Base-by-base conservation (phyloP, 1,140 invertebrate genomes). In the Myzus persicae region DNA sequence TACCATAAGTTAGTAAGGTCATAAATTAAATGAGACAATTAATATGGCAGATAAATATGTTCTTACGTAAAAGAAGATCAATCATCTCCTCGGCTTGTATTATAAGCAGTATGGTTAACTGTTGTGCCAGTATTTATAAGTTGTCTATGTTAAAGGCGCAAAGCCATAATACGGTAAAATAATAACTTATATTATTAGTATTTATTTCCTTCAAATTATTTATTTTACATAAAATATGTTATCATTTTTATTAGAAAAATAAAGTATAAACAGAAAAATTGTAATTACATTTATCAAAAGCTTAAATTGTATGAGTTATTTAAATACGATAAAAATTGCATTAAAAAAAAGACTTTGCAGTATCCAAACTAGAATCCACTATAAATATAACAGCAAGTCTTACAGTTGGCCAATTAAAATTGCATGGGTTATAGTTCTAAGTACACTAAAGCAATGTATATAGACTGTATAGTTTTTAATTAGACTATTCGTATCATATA, bases 321-420 rank as follows among this genome's bases (percentile, higher is more conserved):
- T 36, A n/a, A 76, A n/a, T n/a, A 18, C 14, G 4, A 76, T 76
- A n/a, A 76, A 76, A 76, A 76, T n/a, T 14, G 31, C 31, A n/a
- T 24, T 40, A 31, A 85, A 84, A 84, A 42, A 84, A 40, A 40
- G 26, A 82, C 20, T 22, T 4, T n/a, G 26, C 22, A 44, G 40
- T 44, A 1, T 18, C n/a, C 31, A 84, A n/a, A 42, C 14, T 89
- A 51, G n/a, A 51, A 89, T 89, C 20, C 24, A 54, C 48, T 89
- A 89, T 89, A 89, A 89, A 89, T 89, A 89, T 54, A 51, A 38
- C 44, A 9, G 11, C 18, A 22, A 51, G 44, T 31, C 22, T 24
- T 38, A 89, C 26, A 38, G 22, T 40, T 22, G 36, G 88, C 88
- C 85, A 89, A 89, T 89, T 89, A 89, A 89, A 89, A 89, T 51